phyloP scores from a whole-genome alignment of 2,113 vertebrate genomes.

The Paraplagusia blochii region DNA sequence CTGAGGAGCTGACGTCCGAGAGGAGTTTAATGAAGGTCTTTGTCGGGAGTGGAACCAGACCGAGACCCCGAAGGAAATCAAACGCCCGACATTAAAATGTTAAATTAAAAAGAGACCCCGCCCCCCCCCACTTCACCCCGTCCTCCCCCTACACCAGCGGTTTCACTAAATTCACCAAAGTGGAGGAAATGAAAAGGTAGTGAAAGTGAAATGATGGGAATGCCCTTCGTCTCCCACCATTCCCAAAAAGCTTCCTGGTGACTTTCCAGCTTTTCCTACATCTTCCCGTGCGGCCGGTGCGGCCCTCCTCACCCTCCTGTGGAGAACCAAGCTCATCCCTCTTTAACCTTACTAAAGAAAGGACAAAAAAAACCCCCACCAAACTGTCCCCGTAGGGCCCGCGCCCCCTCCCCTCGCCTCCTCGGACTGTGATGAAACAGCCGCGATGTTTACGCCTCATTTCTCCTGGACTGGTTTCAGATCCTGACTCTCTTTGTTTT shows the following conservation, averaged over 20 bases:
- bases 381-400: conserved; percentile 31
- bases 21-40: conserved; percentile 56
- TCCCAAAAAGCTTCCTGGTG: conserved; percentile 35
- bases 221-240: conserved; percentile 8
- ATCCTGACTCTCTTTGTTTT: conserved; percentile 45
- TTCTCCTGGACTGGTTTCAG: conserved; percentile 63
- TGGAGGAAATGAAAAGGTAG: conserved; percentile 15
- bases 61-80: conserved; percentile 33
- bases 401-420: conserved; percentile 21
- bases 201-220: conserved; percentile 9
- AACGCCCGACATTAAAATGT: conserved; percentile 13
- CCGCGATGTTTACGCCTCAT: conserved; percentile 65
- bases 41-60: conserved; percentile 51
- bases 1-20: conserved; percentile 44
- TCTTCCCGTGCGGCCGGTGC: conserved; percentile 8
- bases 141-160: not conserved
- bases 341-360: conserved; percentile 13
- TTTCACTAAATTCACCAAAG: conserved; percentile 11
- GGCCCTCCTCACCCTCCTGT: not conserved
- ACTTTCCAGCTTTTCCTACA: conserved; percentile 13
- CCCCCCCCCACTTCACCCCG: conserved; percentile 15
- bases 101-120: conserved; percentile 26
- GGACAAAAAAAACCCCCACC: conserved; percentile 28
- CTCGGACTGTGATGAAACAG: conserved; percentile 50
- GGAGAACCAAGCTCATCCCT: conserved; percentile 13